Conservation (phyloP, 2,888 invertebrate genomes). For the Tanytarsus gracilentus region DNA sequence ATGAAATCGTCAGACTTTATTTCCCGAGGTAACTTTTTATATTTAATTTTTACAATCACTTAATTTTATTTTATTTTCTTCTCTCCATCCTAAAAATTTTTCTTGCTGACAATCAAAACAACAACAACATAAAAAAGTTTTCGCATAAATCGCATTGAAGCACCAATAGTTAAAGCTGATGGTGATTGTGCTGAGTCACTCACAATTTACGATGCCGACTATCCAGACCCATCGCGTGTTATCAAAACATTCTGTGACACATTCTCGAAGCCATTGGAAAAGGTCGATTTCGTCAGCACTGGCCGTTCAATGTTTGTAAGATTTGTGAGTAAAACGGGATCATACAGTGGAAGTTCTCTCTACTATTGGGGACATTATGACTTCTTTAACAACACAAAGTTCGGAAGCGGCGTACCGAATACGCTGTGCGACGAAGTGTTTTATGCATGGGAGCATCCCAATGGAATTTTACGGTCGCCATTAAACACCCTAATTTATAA, state of each 20-base stretch:
- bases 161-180: conserved; percentile 75
- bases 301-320: conserved; percentile 78
- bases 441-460: conserved; percentile 70
- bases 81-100: too few relatives aligned
- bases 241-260: conserved; percentile 93
- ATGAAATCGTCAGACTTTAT: conserved; percentile 80
- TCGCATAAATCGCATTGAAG: conserved; percentile 79
- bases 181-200: conserved; percentile 86
- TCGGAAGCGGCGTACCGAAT: conserved; percentile 70
- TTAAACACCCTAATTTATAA: conserved; percentile 82
- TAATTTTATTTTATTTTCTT: not conserved
- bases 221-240: conserved; percentile 81
- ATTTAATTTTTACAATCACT: not conserved
- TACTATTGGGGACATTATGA: conserved; percentile 94
- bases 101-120: not conserved
- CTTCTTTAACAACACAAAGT: conserved; percentile 83
- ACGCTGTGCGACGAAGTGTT: conserved; percentile 83
- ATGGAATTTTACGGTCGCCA: conserved; percentile 70
- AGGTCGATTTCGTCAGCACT: conserved; percentile 83
- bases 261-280: conserved; percentile 86
- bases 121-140: conserved; percentile 49
- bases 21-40: conserved; percentile 65
- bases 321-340: conserved; percentile 86
- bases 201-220: conserved; percentile 78
- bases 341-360: conserved; percentile 86